phyloP scores from a whole-genome alignment of 2,113 vertebrate species.

The Oenanthe oenanthe region DNA sequence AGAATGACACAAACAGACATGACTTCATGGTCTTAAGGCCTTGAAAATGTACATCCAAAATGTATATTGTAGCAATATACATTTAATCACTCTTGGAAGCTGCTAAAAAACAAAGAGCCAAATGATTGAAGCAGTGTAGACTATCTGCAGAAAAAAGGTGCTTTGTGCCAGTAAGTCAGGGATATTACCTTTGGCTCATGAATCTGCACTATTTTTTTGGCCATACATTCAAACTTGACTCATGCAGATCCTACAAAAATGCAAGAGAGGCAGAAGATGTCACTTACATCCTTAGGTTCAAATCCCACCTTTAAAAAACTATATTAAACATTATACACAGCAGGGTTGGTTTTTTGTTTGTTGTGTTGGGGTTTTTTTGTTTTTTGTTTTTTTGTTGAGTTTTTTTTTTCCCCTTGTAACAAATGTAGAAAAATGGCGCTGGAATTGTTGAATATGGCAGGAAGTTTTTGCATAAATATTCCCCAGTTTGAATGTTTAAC shows the following conservation, averaged over 20 bases:
- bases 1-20: slow-evolving; percentile 7
- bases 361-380: not conserved
- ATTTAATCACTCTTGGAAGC: slow-evolving; percentile 27
- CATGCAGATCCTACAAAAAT: not conserved
- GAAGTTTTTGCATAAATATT: not conserved
- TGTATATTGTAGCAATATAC: not conserved
- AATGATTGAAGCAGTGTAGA: not conserved
- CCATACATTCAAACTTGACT: not conserved
- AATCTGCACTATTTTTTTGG: not conserved
- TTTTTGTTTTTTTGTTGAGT: too few species aligned
- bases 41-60: slow-evolving; percentile 17
- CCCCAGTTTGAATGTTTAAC: not conserved
- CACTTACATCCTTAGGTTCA: not conserved
- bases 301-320: not conserved
- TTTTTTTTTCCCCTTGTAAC: not conserved
- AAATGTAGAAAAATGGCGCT: not conserved
- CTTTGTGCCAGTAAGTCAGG: not conserved
- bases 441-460: not conserved
- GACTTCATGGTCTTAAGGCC: slow-evolving; percentile 20
- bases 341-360: not conserved
- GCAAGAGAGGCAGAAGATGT: not conserved
- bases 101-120: slow-evolving; percentile 28
- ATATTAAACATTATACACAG: not conserved
- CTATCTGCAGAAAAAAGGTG: not conserved
- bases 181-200: not conserved